Evolutionary conservation across 2,797 vertebrate genomes (phyloP).

Genomic region (Clamator glandarius): DNA sequence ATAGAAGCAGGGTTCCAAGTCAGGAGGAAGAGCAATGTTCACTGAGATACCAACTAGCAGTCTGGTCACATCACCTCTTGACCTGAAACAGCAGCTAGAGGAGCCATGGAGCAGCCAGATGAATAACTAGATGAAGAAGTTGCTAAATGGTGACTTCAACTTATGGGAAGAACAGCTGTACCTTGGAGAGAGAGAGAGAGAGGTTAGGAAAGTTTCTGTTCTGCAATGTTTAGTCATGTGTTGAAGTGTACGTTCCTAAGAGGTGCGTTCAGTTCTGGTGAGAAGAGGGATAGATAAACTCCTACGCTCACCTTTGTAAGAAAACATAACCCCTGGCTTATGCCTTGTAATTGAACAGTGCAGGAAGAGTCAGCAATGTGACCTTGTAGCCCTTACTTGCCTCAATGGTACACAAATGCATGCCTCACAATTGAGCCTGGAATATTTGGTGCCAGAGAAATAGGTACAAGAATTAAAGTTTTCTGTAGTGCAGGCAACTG

Average conservation of each 20-base stretch:
- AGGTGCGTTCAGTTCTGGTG: background rate
- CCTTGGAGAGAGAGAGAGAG: background rate
- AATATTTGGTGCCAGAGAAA: background rate
- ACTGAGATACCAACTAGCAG: background rate
- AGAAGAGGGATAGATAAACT: background rate
- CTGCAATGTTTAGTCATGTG: background rate
- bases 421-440: background rate
- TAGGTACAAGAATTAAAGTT: background rate
- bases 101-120: background rate
- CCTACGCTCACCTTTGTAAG: rapidly evolving
- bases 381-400: background rate
- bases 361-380: background rate
- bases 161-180: background rate
- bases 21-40: background rate
- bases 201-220: background rate
- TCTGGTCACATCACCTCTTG: background rate
- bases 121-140: background rate
- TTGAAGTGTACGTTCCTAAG: background rate
- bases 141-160: background rate
- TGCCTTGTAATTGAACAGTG: background rate
- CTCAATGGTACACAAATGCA: rapidly evolving
- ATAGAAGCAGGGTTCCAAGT: background rate
- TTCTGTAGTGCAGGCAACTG: background rate
- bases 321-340: background rate
- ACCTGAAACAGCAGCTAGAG: background rate